Evolutionary conservation across 2,113 vertebrate species (phyloP).

Genomic region (Gopherus flavomarginatus): DNA sequence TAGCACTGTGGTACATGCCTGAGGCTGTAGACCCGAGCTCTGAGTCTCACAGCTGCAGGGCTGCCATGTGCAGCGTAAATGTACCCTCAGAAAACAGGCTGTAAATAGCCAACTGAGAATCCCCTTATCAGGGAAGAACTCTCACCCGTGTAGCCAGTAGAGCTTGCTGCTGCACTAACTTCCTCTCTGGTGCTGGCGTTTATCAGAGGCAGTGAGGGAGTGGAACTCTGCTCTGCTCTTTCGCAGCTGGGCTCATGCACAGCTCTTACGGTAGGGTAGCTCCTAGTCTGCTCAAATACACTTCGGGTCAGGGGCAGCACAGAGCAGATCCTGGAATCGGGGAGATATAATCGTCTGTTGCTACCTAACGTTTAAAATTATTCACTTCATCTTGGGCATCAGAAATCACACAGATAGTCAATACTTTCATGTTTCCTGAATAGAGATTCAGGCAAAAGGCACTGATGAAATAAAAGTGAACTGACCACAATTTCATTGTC

Average conservation of each 20-base stretch:
- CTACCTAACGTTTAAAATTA: conserved; percentile 48
- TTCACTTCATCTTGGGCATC: conserved; percentile 39
- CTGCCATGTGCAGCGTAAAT: too few relatives aligned
- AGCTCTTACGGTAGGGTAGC: neutral
- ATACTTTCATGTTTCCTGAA: conserved; percentile 50
- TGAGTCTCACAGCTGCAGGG: too few relatives aligned
- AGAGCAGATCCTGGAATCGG: accelerated
- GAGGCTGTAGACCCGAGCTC: too few relatives aligned
- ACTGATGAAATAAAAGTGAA: conserved; percentile 48
- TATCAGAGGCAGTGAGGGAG: neutral
- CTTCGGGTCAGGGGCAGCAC: neutral
- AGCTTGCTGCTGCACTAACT: neutral
- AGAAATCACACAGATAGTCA: conserved; percentile 50
- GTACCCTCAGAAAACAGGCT: neutral
- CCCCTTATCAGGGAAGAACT: neutral
- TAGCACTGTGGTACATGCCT: too few relatives aligned
- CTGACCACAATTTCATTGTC: neutral
- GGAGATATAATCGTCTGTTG: neutral
- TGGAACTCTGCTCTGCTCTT: neutral
- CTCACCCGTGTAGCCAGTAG: neutral
- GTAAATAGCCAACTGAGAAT: neutral
- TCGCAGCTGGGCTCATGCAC: accelerated
- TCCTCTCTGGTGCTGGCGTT: neutral
- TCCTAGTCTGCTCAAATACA: neutral
- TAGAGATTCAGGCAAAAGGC: conserved; percentile 46